Evolutionary conservation across 1,140 invertebrate genomes (phyloP).

Genomic region (Drosophila ficusphila): DNA sequence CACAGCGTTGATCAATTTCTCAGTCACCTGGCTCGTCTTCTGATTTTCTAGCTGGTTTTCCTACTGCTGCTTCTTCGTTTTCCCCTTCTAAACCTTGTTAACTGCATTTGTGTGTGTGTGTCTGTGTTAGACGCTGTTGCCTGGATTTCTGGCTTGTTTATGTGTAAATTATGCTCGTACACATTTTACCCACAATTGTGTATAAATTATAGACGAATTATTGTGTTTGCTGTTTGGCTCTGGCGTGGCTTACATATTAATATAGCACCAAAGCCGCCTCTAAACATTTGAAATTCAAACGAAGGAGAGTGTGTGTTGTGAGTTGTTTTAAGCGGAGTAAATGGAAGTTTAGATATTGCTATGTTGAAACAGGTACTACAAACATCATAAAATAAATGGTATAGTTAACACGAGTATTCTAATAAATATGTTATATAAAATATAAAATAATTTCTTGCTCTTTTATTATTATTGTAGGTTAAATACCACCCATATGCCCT

Average conservation of each 20-base stretch:
- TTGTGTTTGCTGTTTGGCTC: constrained; percentile 58
- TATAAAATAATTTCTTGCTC: no score
- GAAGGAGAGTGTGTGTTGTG: constrained; percentile 1
- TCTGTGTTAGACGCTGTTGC: constrained; percentile 53
- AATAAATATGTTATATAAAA: no score
- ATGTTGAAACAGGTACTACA: no score
- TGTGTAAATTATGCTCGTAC: constrained; percentile 83
- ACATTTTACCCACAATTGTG: constrained; percentile 81
- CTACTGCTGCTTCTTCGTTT: constrained; percentile 18
- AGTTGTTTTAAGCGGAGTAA: background rate
- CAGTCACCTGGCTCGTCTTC: constrained; percentile 72
- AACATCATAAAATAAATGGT: no score
- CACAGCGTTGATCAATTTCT: constrained; percentile 81
- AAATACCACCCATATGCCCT: background rate
- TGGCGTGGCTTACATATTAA: constrained; percentile 67
- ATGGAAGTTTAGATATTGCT: background rate
- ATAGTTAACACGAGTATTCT: no score
- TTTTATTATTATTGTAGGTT: background rate
- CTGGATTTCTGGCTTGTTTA: constrained; percentile 65
- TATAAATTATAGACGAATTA: constrained; percentile 81
- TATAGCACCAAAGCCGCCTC: constrained; percentile 52
- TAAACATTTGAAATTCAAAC: constrained; percentile 62
- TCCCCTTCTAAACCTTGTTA: constrained; percentile 23
- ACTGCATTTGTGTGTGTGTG: constrained; percentile 25
- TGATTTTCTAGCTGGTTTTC: constrained; percentile 20